Evolutionary conservation across 1,140 invertebrate genomes (phyloP).

Genomic region (Drosophila kikkawai): DNA sequence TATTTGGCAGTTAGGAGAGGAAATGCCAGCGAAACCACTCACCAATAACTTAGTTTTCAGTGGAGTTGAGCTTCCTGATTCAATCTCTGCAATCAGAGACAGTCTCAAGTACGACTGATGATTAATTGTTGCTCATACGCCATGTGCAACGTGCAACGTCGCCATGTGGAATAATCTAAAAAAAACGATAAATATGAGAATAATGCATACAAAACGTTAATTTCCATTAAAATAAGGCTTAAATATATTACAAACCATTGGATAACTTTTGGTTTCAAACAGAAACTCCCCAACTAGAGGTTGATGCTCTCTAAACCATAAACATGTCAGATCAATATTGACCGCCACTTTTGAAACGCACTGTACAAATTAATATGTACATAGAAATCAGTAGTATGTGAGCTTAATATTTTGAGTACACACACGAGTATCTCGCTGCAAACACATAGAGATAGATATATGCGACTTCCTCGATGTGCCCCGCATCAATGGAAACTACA

Average conservation of each 20-base stretch:
- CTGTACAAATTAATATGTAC: slow-evolving; percentile 27
- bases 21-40: slow-evolving; percentile 7
- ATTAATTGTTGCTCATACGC: slow-evolving; percentile 66
- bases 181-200: slow-evolving; percentile 13
- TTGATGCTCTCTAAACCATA: not conserved
- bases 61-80: slow-evolving; percentile 23
- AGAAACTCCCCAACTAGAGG: not conserved
- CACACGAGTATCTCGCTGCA: not conserved
- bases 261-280: not conserved
- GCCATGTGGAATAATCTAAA: slow-evolving; percentile 46
- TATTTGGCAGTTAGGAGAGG: slow-evolving; percentile 2
- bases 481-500: slow-evolving; percentile 62
- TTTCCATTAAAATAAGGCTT: not conserved
- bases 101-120: slow-evolving; percentile 39
- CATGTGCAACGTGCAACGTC: slow-evolving; percentile 72
- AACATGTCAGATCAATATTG: slow-evolving; percentile 4
- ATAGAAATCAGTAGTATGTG: slow-evolving; percentile 29
- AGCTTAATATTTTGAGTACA: slow-evolving; percentile 38
- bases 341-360: slow-evolving; percentile 3
- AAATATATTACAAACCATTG: not conserved
- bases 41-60: slow-evolving; percentile 4
- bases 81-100: slow-evolving; percentile 16
- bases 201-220: slow-evolving; percentile 17
- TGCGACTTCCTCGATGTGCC: slow-evolving; percentile 53
- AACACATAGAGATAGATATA: not conserved